A percentile compares a stretch with the other conserved stretches of the same genome.
Conservation (phyloP, 2,113 vertebrate genomes). For the Melanostigma gelatinosum region DNA sequence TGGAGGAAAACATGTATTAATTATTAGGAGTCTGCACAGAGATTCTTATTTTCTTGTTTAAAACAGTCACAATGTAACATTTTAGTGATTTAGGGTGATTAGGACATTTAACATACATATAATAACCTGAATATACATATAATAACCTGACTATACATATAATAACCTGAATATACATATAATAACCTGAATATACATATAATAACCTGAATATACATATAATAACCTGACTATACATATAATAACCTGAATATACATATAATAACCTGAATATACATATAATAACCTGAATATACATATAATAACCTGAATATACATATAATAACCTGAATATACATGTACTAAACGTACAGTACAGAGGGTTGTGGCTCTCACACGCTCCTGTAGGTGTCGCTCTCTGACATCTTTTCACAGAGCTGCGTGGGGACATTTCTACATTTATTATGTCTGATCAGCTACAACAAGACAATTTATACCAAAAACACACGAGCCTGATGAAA, state of each 20-base stretch:
- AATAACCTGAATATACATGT: too few relatives aligned
- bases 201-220: too few relatives aligned
- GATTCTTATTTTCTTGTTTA: not conserved
- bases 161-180: too few relatives aligned
- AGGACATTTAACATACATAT: too few relatives aligned
- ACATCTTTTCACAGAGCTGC: conserved; percentile 14
- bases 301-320: not conserved
- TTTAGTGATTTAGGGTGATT: not conserved
- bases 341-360: not conserved
- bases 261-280: too few relatives aligned
- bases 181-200: too few relatives aligned
- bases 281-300: too few relatives aligned
- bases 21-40: not conserved
- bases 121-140: too few relatives aligned
- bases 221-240: too few relatives aligned
- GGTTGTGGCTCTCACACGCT: not conserved
- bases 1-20: not conserved
- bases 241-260: too few relatives aligned
- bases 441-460: conserved; percentile 49
- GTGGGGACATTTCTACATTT: conserved; percentile 1
- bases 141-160: too few relatives aligned
- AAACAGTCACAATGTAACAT: not conserved
- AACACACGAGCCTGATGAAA: conserved; percentile 42
- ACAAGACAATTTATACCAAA: conserved; percentile 47
- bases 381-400: conserved; percentile 58